These are phyloP conservation scores for Connochaetes taurinus DNA, from an alignment of 2,113 vertebrate species.

Conservation along the genomic window DNA sequence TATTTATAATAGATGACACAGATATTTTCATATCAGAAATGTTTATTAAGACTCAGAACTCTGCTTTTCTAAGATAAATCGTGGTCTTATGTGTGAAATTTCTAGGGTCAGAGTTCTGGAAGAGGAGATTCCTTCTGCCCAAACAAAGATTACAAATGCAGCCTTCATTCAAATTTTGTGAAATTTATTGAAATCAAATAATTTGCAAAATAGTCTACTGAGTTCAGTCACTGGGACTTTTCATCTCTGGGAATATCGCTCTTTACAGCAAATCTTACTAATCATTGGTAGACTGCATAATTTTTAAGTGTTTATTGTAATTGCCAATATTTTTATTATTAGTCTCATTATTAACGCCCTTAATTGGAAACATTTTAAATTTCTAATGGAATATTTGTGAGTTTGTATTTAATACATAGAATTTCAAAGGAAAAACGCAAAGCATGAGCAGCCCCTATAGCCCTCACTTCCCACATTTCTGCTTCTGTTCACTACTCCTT, in stretches of 20 bases:
- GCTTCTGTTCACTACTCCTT: neutral
- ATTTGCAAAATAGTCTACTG: neutral
- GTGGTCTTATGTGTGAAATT: neutral
- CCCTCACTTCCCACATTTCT: accelerated
- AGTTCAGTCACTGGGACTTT: neutral
- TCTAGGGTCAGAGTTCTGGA: neutral
- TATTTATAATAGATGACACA: neutral
- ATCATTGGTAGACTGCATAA: neutral
- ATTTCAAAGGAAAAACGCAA: neutral
- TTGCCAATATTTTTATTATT: neutral
- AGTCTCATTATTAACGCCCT: neutral
- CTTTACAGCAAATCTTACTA: neutral
- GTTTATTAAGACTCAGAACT: neutral
- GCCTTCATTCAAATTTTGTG: neutral
- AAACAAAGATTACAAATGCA: neutral
- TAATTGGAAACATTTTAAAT: neutral
- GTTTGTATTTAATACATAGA: neutral
- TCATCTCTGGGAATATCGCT: neutral
- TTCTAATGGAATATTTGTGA: neutral
- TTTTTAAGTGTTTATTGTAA: neutral
- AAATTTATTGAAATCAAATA: neutral
- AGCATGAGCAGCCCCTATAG: too few species aligned
- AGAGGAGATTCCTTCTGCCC: neutral
- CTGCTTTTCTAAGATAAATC: neutral
- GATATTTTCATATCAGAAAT: neutral